Percentiles rank a stretch among this genome's conserved stretches.
Evolutionary conservation across 1,140 invertebrate species (phyloP).

Genomic region (Drosophila sucinea): DNA sequence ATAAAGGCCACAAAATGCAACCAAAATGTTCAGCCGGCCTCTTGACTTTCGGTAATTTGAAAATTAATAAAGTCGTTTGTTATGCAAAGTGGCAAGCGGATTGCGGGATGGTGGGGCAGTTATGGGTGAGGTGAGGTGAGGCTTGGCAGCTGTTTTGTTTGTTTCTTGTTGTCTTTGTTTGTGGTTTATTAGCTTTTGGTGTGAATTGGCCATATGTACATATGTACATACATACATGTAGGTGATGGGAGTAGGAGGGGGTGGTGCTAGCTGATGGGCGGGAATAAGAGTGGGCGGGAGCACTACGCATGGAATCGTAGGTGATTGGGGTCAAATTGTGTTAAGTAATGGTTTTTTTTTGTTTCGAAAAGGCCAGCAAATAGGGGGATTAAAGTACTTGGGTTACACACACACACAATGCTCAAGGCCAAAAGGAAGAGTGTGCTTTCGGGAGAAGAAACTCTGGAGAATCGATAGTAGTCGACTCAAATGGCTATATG

Average conservation of each 20-base stretch:
- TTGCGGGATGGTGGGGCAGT: conserved; percentile 38
- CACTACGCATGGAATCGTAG: conserved; percentile 2
- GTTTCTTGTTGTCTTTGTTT: conserved; percentile 29
- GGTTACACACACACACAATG: background rate
- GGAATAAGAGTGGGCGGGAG: background rate
- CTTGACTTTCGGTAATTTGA: conserved; percentile 80
- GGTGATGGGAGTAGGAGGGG: background rate
- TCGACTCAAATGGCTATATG: too few relatives aligned
- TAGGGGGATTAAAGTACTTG: background rate
- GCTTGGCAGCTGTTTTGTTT: conserved; percentile 52
- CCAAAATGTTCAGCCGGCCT: conserved; percentile 73
- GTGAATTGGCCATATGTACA: conserved; percentile 44
- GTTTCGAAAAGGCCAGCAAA: too few relatives aligned
- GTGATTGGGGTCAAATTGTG: conserved; percentile 8
- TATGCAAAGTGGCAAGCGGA: conserved; percentile 73
- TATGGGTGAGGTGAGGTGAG: conserved; percentile 27
- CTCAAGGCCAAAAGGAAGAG: too few relatives aligned
- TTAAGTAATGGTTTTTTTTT: background rate
- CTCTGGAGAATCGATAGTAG: too few relatives aligned
- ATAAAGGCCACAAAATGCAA: conserved; percentile 72
- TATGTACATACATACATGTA: too few relatives aligned
- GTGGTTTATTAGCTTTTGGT: conserved; percentile 22
- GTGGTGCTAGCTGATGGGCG: background rate
- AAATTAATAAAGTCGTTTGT: conserved; percentile 82
- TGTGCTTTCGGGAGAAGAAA: too few relatives aligned